phyloP scores from a whole-genome alignment of 2,113 vertebrate species.

The Formicarius rufipectus region DNA sequence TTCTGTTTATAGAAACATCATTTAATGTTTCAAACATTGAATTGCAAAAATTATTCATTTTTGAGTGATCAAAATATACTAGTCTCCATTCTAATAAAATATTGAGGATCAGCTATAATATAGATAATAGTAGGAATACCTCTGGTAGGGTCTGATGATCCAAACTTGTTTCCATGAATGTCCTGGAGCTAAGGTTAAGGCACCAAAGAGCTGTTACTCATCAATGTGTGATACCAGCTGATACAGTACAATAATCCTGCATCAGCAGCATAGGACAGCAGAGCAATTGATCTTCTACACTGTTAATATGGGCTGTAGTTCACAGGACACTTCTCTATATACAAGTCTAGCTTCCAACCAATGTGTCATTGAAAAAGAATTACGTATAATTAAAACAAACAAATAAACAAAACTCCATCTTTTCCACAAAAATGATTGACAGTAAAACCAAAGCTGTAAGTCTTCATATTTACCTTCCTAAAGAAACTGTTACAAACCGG shows the following conservation, averaged over 20 bases:
- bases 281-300: background rate
- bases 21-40: slow-evolving; percentile 44
- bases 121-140: slow-evolving; percentile 15
- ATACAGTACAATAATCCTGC: background rate
- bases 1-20: slow-evolving; percentile 44
- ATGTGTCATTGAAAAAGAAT: background rate
- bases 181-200: slow-evolving; percentile 51
- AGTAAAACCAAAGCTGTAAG: background rate
- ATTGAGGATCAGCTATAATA: slow-evolving; percentile 45
- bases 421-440: background rate
- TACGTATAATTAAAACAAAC: background rate
- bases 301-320: background rate
- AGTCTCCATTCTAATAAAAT: slow-evolving; percentile 51
- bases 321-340: background rate
- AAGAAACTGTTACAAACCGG: background rate
- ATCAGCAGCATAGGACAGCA: background rate
- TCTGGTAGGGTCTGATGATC: slow-evolving; percentile 13
- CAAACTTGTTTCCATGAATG: slow-evolving; percentile 22
- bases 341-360: background rate
- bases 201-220: slow-evolving; percentile 28
- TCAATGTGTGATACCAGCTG: background rate
- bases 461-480: background rate
- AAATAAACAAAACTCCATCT: background rate
- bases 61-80: slow-evolving; percentile 29
- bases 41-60: slow-evolving; percentile 53